Base-by-base conservation (phyloP, 2,888 invertebrate species). In the Synanthedon vespiformis region DNA sequence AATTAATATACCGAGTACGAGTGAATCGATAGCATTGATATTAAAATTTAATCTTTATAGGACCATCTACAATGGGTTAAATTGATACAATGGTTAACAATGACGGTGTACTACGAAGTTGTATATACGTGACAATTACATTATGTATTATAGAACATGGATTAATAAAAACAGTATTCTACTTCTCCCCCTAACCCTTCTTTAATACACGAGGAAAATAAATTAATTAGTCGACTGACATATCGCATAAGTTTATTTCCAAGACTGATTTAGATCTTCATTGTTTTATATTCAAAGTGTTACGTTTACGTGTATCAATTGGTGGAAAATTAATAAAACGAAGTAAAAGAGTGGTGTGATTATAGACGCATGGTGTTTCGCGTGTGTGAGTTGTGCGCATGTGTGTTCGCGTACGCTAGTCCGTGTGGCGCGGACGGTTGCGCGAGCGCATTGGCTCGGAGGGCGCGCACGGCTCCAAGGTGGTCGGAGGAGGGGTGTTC, bases 401-500 rank as follows among this genome's bases (percentile, higher is more conserved):
- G 61, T 57, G 61, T 58, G 61, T 51, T 4, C 22, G 52, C 16
- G 40, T 51, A 44, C 40, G 40, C 14, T 47, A 6, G 61, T 58
- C 60, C 41, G 57, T 52, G 61, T 76, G 77, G 72, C 70, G 74
- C 71, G 80, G 74, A 76, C 73, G 12, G 76, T 72, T 73, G 83
- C 74, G 85, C 77, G 76, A 78, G 83, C 78, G 81, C 77, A 80
- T 86, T 86, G 85, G 88, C 77, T 54, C 49, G 48, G 61, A 60
- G 70, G 71, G 67, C 63, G 71, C 69, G 67, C 71, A 82, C 78
- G 84, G 82, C 88, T 80, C 81, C 91, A 91, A 89, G 88, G 90
- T 91, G 91, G 90, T 90, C 80, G 91, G 92, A 89, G 90, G 90
- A 79, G 91, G 90, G 90, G 91, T 92, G 89, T 93, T 93, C 91